Evolutionary conservation across 1,140 invertebrate species (phyloP), one percentile per base, ranked within the genome.

Genomic region (Drosophila bocki): DNA sequence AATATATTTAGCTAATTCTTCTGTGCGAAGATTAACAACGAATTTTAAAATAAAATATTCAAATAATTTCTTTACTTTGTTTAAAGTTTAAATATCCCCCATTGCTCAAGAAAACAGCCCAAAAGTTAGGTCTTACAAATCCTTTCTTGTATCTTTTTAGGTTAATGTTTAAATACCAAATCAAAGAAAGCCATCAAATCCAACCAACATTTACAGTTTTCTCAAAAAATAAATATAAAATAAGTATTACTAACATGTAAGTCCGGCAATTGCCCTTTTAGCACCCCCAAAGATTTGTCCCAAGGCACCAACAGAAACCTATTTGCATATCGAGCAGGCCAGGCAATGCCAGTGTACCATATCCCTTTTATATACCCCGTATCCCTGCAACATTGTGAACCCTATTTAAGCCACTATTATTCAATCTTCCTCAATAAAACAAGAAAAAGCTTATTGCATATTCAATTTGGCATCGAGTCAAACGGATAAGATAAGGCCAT

Each of bases 381-480:
- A 39, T 37, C 13, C 44, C 48, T 15, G 67, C 42, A 54, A 44
- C 53, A 59, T 71, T 71, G 68, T 33, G 37, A 75, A 22, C 48
- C 69, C 71, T 33, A 67, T 51, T 64, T 57, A 78, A 78, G 64
- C 64, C 42, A 62, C 58, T 78, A 61, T 57, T 70, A 78, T 61
- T 53, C 75, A 69, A 78, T 78, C 45, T 78, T 62, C 59, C 35
- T 77, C 64, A 61, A 78, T 78, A 78, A 63, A 78, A 78, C 65
- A 61, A 54, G 19, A 54, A 54, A 79, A 78, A 35, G 42, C 57
- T 51, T 62, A 79, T 78, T 78, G 58, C 74, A 71, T 78, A 78
- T 78, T 61, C 44, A 78, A 76, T 76, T 76, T 76, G 60, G 59
- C 45, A 39, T 53, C 53, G 53, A 51, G 68, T 60, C 67, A 22